Evolutionary conservation across 2,797 vertebrate species (phyloP), one percentile per base, ranked within the genome.

Genomic region (Onychomys arenicola): DNA sequence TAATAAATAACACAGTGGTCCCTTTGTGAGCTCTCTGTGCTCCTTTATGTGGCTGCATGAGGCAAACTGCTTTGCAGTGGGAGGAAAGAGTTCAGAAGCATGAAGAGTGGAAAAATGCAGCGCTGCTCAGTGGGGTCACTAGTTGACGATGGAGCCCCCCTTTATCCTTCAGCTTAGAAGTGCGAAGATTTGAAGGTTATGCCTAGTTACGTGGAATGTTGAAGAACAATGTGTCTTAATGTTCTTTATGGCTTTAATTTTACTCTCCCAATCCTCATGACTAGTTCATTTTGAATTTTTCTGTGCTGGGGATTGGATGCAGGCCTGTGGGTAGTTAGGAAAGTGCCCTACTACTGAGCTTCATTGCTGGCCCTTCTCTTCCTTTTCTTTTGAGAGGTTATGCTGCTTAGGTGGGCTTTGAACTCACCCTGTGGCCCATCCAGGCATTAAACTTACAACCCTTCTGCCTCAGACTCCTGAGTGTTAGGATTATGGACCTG

Each of bases 21-120:
- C 80, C 59, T 91, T 95, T 81, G 85, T 89, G 61, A 93, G 37
- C 14, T 57, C 57, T 90, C 61, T 84, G 63, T 40, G 71, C 55
- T 32, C 59, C 29, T 84, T 80, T 91, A 57, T 91, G 83, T 83
- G 59, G 14, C 19, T 80, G 10, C 55, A 3, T 65, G 37, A 94
- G 67, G 55, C 34, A 84, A 91, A 65, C 3, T 25, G 12, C 63
- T 77, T 81, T 85, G 73, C 55, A 89, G 76, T 77, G 57, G 49
- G 67, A 71, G 37, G 57, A 46, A 13, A 71, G 85, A 63, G 43
- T 82, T 77, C 13, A 90, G 59, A 90, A 92, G 21, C 12, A 49
- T 52, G 6, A 37, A 61, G 49, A 89, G 9, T 61, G 21, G 61
- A 6, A 21, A 25, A 37, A 5, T 34, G 46, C 6, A 8, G 23